Conservation (phyloP, 2,797 vertebrate genomes). For the Stomatorhinus walkeri region DNA sequence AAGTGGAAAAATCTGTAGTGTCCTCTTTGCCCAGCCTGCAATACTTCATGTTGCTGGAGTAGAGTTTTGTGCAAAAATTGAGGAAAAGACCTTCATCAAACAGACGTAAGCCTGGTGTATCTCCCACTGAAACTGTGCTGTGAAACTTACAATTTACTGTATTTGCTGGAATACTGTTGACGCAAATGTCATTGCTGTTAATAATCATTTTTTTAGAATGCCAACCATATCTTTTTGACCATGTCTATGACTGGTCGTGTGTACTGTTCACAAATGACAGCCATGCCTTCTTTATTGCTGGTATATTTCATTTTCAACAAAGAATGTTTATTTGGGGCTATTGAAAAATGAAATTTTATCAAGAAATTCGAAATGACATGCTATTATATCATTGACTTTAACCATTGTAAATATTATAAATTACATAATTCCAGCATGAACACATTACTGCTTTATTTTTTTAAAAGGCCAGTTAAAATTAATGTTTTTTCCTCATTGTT, state of each 20-base stretch:
- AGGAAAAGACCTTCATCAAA: background rate
- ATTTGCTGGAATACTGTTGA: background rate
- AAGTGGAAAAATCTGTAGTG: background rate
- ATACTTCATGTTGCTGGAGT: background rate
- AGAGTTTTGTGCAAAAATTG: background rate
- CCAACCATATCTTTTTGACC: background rate
- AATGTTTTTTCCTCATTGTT: background rate
- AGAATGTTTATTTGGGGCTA: background rate
- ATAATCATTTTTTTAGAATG: background rate
- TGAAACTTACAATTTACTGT: background rate
- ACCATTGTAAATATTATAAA: background rate
- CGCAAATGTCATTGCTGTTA: background rate
- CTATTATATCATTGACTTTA: background rate
- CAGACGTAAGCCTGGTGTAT: background rate
- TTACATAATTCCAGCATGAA: background rate
- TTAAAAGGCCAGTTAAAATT: background rate
- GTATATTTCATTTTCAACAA: background rate
- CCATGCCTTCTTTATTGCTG: background rate
- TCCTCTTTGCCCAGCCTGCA: background rate
- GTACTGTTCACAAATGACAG: background rate
- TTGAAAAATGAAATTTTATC: background rate
- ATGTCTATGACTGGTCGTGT: background rate
- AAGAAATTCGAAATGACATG: background rate
- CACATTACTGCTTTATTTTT: background rate
- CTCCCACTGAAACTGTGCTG: background rate